Percentiles rank a stretch among this genome's conserved stretches.
These are phyloP conservation scores for Acleris cristana DNA, from an alignment of 2,888 invertebrate genomes.

Conservation along the genomic window DNA sequence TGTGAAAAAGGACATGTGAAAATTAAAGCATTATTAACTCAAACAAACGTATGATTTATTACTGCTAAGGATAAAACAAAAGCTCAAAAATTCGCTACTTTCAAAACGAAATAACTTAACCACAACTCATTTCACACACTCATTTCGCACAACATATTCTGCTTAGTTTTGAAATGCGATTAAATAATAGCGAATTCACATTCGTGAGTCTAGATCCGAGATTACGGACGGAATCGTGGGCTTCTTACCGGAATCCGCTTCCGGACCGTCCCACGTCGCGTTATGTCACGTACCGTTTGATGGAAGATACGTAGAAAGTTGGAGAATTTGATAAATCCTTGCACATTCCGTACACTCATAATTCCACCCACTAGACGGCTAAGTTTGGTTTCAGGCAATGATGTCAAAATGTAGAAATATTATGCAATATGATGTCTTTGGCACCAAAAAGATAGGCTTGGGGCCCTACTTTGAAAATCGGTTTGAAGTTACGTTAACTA, in stretches of 20 bases:
- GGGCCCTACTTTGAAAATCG: too few relatives aligned
- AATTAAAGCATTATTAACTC: neutral
- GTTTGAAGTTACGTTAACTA: too few relatives aligned
- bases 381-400: too few relatives aligned
- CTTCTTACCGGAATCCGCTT: conserved; percentile 30
- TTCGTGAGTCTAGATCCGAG: conserved; percentile 21
- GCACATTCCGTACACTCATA: neutral
- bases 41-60: conserved; percentile 2
- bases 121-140: too few relatives aligned
- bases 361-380: neutral
- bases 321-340: neutral
- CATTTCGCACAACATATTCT: too few relatives aligned
- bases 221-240: conserved; percentile 28
- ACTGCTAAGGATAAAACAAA: neutral
- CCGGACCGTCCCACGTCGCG: conserved; percentile 30
- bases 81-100: neutral
- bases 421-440: too few relatives aligned
- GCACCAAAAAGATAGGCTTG: too few relatives aligned
- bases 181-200: neutral
- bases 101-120: too few relatives aligned
- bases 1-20: conserved; percentile 9
- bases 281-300: conserved; percentile 35
- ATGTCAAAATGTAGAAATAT: too few relatives aligned
- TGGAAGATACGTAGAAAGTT: conserved; percentile 31
- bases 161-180: too few relatives aligned